phyloP scores from a whole-genome alignment of 1,140 invertebrate species.

The Nasonia longicornis region DNA sequence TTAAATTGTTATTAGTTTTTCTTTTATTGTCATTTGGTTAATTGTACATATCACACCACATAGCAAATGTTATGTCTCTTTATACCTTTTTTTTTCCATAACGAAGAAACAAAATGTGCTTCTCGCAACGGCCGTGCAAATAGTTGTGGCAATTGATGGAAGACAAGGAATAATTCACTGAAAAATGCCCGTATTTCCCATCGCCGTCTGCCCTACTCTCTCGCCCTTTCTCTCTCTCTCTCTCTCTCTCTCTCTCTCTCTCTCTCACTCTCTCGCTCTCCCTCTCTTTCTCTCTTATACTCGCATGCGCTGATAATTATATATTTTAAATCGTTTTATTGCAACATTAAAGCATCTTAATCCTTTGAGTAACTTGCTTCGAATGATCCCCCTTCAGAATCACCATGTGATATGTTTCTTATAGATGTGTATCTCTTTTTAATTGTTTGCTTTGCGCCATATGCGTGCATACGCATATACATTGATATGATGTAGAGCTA shows the following conservation, averaged over 20 bases:
- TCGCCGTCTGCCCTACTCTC: not conserved
- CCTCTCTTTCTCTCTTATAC: not conserved
- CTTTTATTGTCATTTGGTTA: slow-evolving; percentile 23
- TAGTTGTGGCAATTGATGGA: slow-evolving; percentile 36
- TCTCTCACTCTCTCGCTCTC: too few relatives aligned
- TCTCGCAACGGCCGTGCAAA: slow-evolving; percentile 21
- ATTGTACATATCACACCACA: slow-evolving; percentile 41
- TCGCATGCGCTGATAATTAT: slow-evolving; percentile 13
- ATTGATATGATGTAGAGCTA: slow-evolving; percentile 7
- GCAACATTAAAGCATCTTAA: slow-evolving; percentile 24
- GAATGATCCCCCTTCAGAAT: slow-evolving; percentile 17
- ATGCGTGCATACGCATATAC: slow-evolving; percentile 3
- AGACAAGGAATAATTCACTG: slow-evolving; percentile 38
- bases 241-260: too few relatives aligned
- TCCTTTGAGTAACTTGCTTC: slow-evolving; percentile 7
- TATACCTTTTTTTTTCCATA: not conserved
- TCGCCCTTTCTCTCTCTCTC: too few relatives aligned
- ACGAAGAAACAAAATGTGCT: slow-evolving; percentile 36
- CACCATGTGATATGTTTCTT: slow-evolving; percentile 13
- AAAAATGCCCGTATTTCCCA: slow-evolving; percentile 28
- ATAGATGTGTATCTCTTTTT: not conserved
- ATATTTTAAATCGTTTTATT: slow-evolving; percentile 26
- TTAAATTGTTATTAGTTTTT: slow-evolving; percentile 22
- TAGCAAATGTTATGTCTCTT: slow-evolving; percentile 34
- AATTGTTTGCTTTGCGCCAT: not conserved